phyloP scores from a whole-genome alignment of 2,797 vertebrate genomes.

The Leptoclinus maculatus region DNA sequence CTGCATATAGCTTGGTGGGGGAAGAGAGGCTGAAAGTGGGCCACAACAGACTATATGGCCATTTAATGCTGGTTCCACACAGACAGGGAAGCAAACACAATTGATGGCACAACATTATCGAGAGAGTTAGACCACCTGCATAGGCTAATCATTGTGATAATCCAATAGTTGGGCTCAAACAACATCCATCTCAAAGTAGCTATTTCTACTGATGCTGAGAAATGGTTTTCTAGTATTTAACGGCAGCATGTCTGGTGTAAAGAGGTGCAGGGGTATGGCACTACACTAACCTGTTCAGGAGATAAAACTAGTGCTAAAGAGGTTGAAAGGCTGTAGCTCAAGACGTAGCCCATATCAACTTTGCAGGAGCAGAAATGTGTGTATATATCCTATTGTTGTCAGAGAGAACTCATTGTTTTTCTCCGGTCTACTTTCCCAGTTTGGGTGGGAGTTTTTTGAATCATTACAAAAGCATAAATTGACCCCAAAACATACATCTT shows the following conservation, averaged over 20 bases:
- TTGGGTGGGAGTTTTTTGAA: background rate
- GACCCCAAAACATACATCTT: background rate
- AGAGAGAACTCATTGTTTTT: background rate
- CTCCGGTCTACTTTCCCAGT: background rate
- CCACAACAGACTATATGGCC: constrained; percentile 24
- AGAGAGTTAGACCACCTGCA: constrained; percentile 24
- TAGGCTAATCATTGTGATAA: constrained; percentile 42
- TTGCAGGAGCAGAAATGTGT: background rate
- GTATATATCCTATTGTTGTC: background rate
- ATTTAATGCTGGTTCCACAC: constrained; percentile 7
- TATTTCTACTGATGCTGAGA: constrained; percentile 13
- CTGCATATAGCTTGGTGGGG: constrained; percentile 41
- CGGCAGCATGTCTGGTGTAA: background rate
- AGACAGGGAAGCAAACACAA: constrained; percentile 17
- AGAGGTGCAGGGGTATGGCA: background rate
- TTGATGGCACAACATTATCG: constrained; percentile 19
- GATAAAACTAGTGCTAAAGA: background rate
- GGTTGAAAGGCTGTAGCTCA: constrained; percentile 1
- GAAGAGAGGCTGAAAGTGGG: constrained; percentile 32
- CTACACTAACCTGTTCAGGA: constrained; percentile 12
- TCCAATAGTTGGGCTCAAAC: constrained; percentile 19
- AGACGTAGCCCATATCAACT: background rate
- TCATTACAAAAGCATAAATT: background rate
- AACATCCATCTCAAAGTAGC: constrained; percentile 9
- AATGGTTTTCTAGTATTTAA: constrained; percentile 14